Evolutionary conservation across 1,140 invertebrate species (phyloP), one percentile per base, ranked within the genome.

Genomic region (Lepidurus packardi): DNA sequence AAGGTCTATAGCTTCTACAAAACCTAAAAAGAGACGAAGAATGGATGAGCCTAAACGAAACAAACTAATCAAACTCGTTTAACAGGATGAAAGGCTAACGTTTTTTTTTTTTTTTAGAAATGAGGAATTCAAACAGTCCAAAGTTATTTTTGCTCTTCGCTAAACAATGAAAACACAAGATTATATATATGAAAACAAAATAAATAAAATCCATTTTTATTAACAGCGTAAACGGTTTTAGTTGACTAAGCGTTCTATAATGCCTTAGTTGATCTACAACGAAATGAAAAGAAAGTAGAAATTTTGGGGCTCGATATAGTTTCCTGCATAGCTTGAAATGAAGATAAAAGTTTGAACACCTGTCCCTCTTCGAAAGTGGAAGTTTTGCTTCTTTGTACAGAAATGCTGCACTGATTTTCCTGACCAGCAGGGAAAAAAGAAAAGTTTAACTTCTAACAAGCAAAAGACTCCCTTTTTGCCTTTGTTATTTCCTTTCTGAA

Each of bases 211-310:
- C 34, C 34, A 34, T 34, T 34, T 34, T 34, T 34, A 34, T 34
- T 34, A 34, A 34, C 34, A 34, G 34, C 25, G 25, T 34, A 34
- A 34, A 34, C 4, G 34, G 34, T 65, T 65, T 65, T 65, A 65
- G 53, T 65, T 65, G 53, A 65, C 53, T 65, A 65, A 65, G 53
- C 53, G 53, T n/a, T 65, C 53, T 65, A 65, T 65, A 65, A 65
- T 65, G 53, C 53, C 13, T 65, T 65, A 16, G 21, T 9, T 65
- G 53, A 21, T 65, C 21, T 9, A 13, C 53, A 65, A 65, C 16
- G 21, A n/a, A 65, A 65, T 65, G 21, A 65, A 65, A 65, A 65
- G 0, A 13, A 65, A 65, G 16, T 5, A n/a, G 8, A 65, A 65
- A 21, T 65, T 7, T 13, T 13, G 13, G 8, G 21, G 53, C 21